These are phyloP conservation scores for Semaprochilodus insignis DNA, from an alignment of 2,797 vertebrate species.

Conservation along the genomic window DNA sequence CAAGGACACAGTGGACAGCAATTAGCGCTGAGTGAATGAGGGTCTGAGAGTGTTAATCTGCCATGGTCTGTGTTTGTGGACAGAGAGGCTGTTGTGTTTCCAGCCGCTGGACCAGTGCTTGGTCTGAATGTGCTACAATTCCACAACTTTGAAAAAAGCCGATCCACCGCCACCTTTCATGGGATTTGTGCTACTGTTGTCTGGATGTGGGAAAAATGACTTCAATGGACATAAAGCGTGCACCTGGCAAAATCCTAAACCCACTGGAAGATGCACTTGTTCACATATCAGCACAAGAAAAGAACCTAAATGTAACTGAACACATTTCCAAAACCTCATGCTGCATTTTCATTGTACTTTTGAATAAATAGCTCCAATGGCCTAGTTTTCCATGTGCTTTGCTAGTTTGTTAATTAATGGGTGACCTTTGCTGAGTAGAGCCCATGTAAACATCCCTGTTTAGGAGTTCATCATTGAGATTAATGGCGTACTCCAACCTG, in stretches of 20 bases:
- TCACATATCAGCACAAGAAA: no score
- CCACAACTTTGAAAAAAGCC: neutral
- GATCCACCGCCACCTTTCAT: neutral
- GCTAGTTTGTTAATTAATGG: conserved; percentile 40
- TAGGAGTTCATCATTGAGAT: conserved; percentile 31
- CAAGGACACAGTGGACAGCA: conserved; percentile 26
- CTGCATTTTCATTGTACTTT: neutral
- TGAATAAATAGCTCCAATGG: neutral
- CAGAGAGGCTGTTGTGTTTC: conserved; percentile 14
- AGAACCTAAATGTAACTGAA: neutral
- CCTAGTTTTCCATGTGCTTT: conserved; percentile 5
- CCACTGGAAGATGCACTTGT: neutral
- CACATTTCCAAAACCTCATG: neutral
- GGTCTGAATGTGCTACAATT: neutral
- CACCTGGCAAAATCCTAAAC: neutral
- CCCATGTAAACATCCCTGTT: conserved; percentile 33
- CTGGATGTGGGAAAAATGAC: neutral
- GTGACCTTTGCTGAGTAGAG: conserved; percentile 36
- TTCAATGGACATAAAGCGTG: neutral
- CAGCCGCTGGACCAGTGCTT: neutral
- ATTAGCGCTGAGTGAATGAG: conserved; percentile 22
- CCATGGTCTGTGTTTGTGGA: neutral
- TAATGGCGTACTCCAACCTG: conserved; percentile 21
- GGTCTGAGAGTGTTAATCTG: conserved; percentile 35
- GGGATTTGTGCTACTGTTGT: neutral